phyloP scores from a whole-genome alignment of 2,797 vertebrate species.

The Choloepus didactylus region DNA sequence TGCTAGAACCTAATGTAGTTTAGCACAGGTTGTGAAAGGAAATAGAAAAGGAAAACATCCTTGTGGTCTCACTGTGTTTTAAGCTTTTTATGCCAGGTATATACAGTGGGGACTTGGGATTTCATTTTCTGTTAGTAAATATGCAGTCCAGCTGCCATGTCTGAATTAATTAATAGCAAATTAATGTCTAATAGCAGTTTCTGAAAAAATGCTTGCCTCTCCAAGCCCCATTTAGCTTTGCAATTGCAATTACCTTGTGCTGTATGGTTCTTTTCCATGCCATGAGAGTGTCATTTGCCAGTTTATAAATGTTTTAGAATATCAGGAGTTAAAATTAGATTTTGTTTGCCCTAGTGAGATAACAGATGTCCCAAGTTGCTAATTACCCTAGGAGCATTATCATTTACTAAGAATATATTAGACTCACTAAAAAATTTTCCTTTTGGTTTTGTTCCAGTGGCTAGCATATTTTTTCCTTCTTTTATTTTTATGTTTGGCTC shows the following conservation, averaged over 20 bases:
- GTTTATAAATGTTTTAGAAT: slow-evolving; percentile 74
- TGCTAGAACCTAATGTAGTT: background rate
- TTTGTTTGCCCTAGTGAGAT: slow-evolving; percentile 64
- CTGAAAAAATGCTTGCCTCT: slow-evolving; percentile 42
- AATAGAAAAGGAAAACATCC: background rate
- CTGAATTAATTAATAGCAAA: slow-evolving; percentile 78
- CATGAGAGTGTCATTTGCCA: slow-evolving; percentile 53
- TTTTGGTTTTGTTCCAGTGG: slow-evolving; percentile 57
- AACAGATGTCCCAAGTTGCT: slow-evolving; percentile 76
- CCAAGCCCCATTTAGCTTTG: slow-evolving; percentile 74
- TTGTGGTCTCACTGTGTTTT: background rate
- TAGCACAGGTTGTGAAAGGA: background rate
- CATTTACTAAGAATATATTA: slow-evolving; percentile 77
- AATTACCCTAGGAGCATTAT: slow-evolving; percentile 69
- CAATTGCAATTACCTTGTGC: slow-evolving; percentile 56
- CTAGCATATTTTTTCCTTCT: background rate
- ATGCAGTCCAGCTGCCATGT: slow-evolving; percentile 45
- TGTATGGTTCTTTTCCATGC: slow-evolving; percentile 24
- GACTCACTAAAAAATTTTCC: slow-evolving; percentile 47
- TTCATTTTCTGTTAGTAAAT: slow-evolving; percentile 44
- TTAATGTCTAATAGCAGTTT: slow-evolving; percentile 51
- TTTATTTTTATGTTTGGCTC: slow-evolving; percentile 44
- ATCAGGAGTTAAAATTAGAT: slow-evolving; percentile 72
- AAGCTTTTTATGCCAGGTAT: background rate
- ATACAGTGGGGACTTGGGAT: background rate